Conservation (phyloP, 2,113 vertebrate genomes). For the Nipponia nippon region DNA sequence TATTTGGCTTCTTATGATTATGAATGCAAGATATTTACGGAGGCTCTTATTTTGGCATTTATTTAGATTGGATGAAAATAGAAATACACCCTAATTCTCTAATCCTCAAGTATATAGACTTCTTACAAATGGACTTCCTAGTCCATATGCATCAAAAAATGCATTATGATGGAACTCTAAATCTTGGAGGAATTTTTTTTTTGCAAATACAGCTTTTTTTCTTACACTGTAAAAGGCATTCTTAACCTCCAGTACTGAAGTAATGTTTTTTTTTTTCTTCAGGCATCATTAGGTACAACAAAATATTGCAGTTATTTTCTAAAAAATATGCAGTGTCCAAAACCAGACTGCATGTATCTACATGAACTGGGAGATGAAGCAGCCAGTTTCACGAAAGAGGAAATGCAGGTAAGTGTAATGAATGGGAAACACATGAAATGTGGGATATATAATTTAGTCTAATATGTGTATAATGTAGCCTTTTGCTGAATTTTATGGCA, state of each 20-base stretch:
- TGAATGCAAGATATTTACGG: background rate
- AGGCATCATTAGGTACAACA: slow-evolving; percentile 99
- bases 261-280: background rate
- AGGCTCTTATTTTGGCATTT: background rate
- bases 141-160: background rate
- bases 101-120: background rate
- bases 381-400: slow-evolving; percentile 99
- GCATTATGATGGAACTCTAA: background rate
- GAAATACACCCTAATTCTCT: background rate
- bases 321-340: slow-evolving; percentile 99
- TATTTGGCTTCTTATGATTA: background rate
- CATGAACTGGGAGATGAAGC: slow-evolving; percentile 98
- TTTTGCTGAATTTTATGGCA: background rate
- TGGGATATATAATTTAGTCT: background rate
- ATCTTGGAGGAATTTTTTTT: background rate
- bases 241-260: background rate
- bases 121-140: background rate
- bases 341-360: slow-evolving; percentile 99
- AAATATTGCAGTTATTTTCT: slow-evolving; percentile 99
- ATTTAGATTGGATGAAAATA: background rate
- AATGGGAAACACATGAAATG: background rate
- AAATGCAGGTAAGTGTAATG: slow-evolving; percentile 90
- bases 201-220: rapidly evolving
- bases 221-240: background rate
- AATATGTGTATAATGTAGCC: background rate